Conservation (phyloP, 2,797 vertebrate species). For the Tolypeutes matacus region DNA sequence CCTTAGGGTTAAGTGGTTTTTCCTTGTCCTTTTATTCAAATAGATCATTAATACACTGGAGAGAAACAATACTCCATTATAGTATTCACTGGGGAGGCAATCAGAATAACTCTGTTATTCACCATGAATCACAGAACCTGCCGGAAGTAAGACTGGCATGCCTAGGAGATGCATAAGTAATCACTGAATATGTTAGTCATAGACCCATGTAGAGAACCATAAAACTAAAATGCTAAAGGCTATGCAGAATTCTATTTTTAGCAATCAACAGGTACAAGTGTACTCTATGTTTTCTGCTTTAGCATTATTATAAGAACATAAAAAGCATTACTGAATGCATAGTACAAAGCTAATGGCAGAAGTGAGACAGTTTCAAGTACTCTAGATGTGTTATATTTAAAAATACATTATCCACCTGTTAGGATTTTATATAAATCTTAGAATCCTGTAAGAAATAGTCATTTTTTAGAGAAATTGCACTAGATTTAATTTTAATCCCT, state of each 20-base stretch:
- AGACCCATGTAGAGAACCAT: background rate
- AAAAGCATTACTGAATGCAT: background rate
- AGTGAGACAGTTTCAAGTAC: background rate
- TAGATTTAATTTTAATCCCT: slow-evolving; percentile 15
- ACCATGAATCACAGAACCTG: slow-evolving; percentile 11
- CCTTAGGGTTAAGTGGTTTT: background rate
- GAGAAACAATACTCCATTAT: background rate
- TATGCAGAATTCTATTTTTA: background rate
- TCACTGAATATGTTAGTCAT: background rate
- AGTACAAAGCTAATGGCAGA: background rate
- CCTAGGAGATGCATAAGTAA: background rate
- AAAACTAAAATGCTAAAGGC: background rate
- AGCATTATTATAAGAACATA: background rate
- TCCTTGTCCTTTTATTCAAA: slow-evolving; percentile 31
- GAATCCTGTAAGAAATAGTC: background rate
- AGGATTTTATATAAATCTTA: background rate
- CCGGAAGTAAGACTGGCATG: background rate
- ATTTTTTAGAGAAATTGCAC: slow-evolving; percentile 19
- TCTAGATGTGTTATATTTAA: background rate
- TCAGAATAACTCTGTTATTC: background rate
- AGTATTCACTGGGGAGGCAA: background rate
- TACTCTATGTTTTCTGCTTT: background rate
- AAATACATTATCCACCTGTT: background rate
- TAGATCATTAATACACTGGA: background rate
- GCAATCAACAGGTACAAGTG: slow-evolving; percentile 3